A percentile compares a stretch with the other conserved stretches of the same genome.
Evolutionary conservation across 2,113 vertebrate species (phyloP).

Genomic region (Bungarus multicinctus): DNA sequence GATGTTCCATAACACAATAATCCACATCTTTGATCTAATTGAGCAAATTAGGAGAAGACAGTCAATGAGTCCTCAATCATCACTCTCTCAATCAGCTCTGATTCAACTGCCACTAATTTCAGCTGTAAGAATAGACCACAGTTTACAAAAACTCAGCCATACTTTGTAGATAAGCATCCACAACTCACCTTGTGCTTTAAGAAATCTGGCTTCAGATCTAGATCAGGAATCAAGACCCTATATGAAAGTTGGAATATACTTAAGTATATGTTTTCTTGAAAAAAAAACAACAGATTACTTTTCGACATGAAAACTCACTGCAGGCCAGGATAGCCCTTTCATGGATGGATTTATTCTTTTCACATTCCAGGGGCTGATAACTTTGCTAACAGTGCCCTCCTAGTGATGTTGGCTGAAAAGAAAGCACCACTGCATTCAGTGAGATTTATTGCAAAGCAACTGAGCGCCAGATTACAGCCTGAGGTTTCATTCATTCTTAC

Average conservation of each 20-base stretch:
- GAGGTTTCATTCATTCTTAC: neutral
- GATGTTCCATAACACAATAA: neutral
- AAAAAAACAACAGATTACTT: slow-evolving; percentile 2
- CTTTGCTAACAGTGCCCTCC: neutral
- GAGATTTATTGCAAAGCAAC: neutral
- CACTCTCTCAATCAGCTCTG: neutral
- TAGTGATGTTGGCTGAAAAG: neutral
- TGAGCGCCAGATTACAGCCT: neutral
- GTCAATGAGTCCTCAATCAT: neutral
- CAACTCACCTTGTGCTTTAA: neutral
- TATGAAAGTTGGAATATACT: neutral
- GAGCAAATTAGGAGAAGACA: neutral
- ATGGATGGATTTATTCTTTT: neutral
- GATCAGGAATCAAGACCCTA: neutral
- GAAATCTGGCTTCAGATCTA: neutral
- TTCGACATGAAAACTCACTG: neutral
- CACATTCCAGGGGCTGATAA: neutral
- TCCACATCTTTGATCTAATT: neutral
- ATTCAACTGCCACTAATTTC: neutral
- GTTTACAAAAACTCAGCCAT: neutral
- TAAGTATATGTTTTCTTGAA: neutral
- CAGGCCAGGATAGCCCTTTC: neutral
- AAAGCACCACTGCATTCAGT: neutral
- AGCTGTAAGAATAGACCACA: neutral
- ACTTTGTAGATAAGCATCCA: neutral